phyloP scores from a whole-genome alignment of 2,888 invertebrate species.

The Megastigmus dorsalis region DNA sequence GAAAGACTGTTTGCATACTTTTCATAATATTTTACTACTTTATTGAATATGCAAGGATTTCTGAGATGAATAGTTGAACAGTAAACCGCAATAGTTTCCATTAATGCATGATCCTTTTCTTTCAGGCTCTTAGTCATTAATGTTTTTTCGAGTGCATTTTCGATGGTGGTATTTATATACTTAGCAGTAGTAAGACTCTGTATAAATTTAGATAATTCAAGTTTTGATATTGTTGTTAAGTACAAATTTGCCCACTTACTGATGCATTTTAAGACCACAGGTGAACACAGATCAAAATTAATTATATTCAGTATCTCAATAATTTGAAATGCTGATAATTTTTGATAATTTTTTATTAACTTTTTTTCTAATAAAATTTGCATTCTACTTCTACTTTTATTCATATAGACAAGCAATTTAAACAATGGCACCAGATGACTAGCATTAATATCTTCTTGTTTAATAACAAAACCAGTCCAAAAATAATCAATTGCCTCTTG shows the following conservation, averaged over 20 bases:
- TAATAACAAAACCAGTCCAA: conserved; percentile 79
- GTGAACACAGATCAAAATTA: conserved; percentile 67
- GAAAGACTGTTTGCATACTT: conserved; percentile 75
- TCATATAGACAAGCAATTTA: conserved; percentile 77
- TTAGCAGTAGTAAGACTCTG: conserved; percentile 77
- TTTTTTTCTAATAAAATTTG: conserved; percentile 79
- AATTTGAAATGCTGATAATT: conserved; percentile 75
- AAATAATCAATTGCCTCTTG: conserved; percentile 79
- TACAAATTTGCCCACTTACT: conserved; percentile 79
- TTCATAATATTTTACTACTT: conserved; percentile 78
- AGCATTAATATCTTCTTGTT: conserved; percentile 77
- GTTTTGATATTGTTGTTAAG: conserved; percentile 79
- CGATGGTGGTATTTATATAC: conserved; percentile 77
- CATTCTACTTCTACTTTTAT: conserved; percentile 78
- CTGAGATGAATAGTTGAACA: conserved; percentile 78
- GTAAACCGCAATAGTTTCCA: conserved; percentile 79
- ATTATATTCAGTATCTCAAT: conserved; percentile 76
- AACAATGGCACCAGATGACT: conserved; percentile 78
- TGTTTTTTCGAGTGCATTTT: conserved; percentile 79
- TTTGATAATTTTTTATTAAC: conserved; percentile 77
- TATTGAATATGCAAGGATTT: conserved; percentile 78
- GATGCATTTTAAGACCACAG: conserved; percentile 67
- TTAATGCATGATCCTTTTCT: conserved; percentile 76
- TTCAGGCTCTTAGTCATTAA: conserved; percentile 76
- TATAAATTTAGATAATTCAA: conserved; percentile 76